Conservation (phyloP, 2,888 invertebrate species). For the Oligia fasciuncula region DNA sequence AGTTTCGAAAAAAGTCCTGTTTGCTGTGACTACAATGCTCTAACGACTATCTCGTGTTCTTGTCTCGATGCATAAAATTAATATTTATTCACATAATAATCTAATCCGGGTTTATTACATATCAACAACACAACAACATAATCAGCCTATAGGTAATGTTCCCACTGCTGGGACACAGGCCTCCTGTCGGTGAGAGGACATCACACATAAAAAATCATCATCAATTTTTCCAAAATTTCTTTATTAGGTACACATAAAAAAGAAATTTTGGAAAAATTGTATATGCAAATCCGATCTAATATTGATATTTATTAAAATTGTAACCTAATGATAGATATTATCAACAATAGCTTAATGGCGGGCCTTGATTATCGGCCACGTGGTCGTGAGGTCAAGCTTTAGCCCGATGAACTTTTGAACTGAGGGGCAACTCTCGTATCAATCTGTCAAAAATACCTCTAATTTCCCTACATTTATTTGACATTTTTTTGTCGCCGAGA, state of each 20-base stretch:
- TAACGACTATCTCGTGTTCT: conserved; percentile 51
- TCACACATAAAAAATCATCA: too few species aligned
- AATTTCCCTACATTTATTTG: not conserved
- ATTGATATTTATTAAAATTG: conserved; percentile 39
- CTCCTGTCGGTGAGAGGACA: too few species aligned
- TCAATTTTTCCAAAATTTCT: too few species aligned
- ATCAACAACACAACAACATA: too few species aligned
- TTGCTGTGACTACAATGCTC: conserved; percentile 56
- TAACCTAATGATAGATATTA: conserved; percentile 27
- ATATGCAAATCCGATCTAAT: conserved; percentile 31
- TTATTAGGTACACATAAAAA: conserved; percentile 17
- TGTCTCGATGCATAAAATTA: conserved; percentile 54
- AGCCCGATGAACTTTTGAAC: not conserved
- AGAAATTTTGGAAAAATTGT: conserved; percentile 10
- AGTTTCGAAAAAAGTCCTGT: conserved; percentile 72
- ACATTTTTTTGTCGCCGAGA: not conserved
- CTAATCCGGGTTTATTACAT: conserved; percentile 36
- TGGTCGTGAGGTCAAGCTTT: conserved; percentile 1
- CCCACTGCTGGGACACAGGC: too few species aligned
- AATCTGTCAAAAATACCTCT: not conserved
- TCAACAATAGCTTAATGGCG: conserved; percentile 30
- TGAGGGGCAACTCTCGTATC: not conserved
- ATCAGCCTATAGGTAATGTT: too few species aligned
- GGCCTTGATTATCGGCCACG: not conserved
- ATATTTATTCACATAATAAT: conserved; percentile 43